Percentiles rank a stretch among this genome's conserved stretches.
phyloP scores from a whole-genome alignment of 2,113 vertebrate species.

The Miniopterus natalensis region DNA sequence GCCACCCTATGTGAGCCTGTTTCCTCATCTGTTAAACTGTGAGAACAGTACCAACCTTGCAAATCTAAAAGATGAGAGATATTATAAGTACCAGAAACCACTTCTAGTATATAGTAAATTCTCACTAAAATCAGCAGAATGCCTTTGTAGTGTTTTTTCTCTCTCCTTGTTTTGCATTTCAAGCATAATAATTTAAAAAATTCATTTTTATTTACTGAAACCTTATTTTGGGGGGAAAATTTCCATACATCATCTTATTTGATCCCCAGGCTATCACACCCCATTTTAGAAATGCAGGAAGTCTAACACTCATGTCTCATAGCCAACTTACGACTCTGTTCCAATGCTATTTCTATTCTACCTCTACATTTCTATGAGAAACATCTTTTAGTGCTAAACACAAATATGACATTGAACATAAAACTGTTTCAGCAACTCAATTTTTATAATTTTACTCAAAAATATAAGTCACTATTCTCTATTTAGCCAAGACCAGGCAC shows the following conservation, averaged over 20 bases:
- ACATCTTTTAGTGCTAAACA: not conserved
- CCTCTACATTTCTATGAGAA: not conserved
- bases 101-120: not conserved
- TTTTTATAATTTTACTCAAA: not conserved
- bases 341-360: not conserved
- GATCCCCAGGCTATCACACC: not conserved
- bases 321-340: not conserved
- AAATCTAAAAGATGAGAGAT: not conserved
- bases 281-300: not conserved
- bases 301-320: not conserved
- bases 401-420: not conserved
- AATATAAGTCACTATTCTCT: not conserved
- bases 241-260: slow-evolving; percentile 10
- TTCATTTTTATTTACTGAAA: not conserved
- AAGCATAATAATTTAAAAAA: not conserved
- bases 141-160: not conserved
- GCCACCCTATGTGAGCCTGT: not conserved
- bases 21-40: not conserved
- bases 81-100: not conserved
- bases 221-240: not conserved
- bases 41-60: not conserved
- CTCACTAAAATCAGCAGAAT: not conserved
- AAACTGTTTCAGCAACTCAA: not conserved
- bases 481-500: not conserved
- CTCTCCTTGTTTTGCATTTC: not conserved